These are phyloP conservation scores for Brachirus orientalis DNA, from an alignment of 2,113 vertebrate species.

Conservation along the genomic window DNA sequence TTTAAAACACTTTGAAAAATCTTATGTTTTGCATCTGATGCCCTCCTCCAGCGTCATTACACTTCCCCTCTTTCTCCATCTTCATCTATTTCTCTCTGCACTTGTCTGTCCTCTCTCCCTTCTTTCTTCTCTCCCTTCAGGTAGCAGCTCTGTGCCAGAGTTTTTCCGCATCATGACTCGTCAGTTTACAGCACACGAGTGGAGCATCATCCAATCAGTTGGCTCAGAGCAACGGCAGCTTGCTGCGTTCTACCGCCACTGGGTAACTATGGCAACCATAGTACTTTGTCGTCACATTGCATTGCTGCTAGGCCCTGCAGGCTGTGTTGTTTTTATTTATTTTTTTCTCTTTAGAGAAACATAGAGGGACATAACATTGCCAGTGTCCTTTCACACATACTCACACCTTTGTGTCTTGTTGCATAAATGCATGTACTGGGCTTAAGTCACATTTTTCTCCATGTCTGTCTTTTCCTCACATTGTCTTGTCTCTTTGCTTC, in stretches of 20 bases:
- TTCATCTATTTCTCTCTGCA: background rate
- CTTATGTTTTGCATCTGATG: background rate
- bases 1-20: background rate
- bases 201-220: conserved; percentile 87
- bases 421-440: background rate
- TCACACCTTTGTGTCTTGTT: conserved; percentile 12
- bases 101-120: background rate
- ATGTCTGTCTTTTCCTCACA: background rate
- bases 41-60: background rate
- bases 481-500: background rate
- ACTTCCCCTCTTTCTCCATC: background rate
- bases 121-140: conserved; percentile 65
- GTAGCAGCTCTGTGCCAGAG: conserved; percentile 89
- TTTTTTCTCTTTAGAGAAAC: conserved; percentile 7
- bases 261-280: conserved; percentile 86
- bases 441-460: background rate
- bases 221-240: conserved; percentile 89
- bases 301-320: conserved; percentile 8
- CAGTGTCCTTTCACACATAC: conserved; percentile 1
- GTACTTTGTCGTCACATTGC: conserved; percentile 50
- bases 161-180: conserved; percentile 97
- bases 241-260: conserved; percentile 93
- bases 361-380: background rate
- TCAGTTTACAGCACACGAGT: conserved; percentile 94
- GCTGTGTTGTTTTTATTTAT: background rate